Conservation (phyloP, 2,113 vertebrate species). For the Myotis yumanensis region DNA sequence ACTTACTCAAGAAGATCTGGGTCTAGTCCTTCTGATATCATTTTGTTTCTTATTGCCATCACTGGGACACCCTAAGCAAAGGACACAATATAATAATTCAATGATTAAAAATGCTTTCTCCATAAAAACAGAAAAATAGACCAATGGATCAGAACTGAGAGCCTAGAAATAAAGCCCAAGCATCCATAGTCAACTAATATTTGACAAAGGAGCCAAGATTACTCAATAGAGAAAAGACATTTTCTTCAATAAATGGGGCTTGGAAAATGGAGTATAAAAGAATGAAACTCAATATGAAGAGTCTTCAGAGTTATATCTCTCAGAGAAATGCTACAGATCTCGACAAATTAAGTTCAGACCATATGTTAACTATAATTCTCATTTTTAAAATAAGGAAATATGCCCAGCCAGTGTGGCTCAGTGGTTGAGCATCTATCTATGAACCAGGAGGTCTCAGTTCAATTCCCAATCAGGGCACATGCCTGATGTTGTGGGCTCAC, state of each 20-base stretch:
- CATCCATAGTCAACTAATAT: neutral
- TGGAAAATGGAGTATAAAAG: neutral
- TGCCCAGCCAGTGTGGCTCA: too few species aligned
- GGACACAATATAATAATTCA: neutral
- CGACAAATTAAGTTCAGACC: neutral
- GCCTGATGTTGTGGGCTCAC: too few species aligned
- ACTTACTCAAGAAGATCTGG: slow-evolving; percentile 97
- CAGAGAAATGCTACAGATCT: neutral
- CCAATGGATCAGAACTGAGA: neutral
- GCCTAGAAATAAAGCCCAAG: slow-evolving; percentile 14
- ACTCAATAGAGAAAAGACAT: neutral
- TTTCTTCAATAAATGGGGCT: neutral
- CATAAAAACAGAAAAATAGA: slow-evolving; percentile 4
- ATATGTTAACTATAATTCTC: neutral
- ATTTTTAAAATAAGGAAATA: neutral
- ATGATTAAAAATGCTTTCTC: slow-evolving; percentile 27
- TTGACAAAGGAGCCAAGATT: neutral
- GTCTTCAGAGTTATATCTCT: neutral
- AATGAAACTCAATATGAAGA: slow-evolving; percentile 3
- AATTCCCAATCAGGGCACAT: too few species aligned
- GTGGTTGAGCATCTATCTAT: too few species aligned
- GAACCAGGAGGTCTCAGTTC: too few species aligned
- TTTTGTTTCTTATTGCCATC: slow-evolving; percentile 99
- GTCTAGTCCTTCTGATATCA: slow-evolving; percentile 94
- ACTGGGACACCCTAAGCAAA: slow-evolving; percentile 93